phyloP scores from a whole-genome alignment of 2,113 vertebrate genomes.

The Paraplagusia blochii region DNA sequence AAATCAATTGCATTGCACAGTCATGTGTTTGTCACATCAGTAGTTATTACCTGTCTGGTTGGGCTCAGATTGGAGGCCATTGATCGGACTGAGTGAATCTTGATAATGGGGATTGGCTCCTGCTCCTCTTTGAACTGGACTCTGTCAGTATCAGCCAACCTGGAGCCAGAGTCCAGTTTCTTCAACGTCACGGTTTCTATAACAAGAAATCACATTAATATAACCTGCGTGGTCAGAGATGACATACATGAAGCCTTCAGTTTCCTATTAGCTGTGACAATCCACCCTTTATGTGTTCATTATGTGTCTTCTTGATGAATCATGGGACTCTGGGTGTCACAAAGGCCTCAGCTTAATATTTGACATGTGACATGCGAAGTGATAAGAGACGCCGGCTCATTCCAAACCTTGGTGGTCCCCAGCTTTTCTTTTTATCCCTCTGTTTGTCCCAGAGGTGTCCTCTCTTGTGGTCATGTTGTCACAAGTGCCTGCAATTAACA shows the following conservation, averaged over 20 bases:
- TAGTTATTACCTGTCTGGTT: conserved; percentile 51
- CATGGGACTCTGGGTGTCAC: conserved; percentile 50
- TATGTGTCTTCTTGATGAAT: conserved; percentile 32
- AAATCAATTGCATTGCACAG: too few species aligned
- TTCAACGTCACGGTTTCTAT: conserved; percentile 51
- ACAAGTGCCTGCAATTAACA: conserved; percentile 38
- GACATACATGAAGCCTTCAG: not conserved
- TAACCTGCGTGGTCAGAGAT: not conserved
- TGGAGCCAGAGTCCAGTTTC: conserved; percentile 16
- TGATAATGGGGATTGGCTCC: conserved; percentile 71
- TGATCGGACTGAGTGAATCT: conserved; percentile 74
- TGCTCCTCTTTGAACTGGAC: conserved; percentile 71
- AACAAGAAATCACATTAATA: not conserved
- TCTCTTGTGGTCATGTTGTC: conserved; percentile 33
- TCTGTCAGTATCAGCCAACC: conserved; percentile 19
- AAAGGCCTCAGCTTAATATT: conserved; percentile 21
- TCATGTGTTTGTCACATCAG: not conserved
- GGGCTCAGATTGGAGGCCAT: conserved; percentile 51
- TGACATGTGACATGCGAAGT: conserved; percentile 34
- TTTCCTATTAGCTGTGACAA: conserved; percentile 18
- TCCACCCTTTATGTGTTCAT: conserved; percentile 29
- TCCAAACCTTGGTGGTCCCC: conserved; percentile 70
- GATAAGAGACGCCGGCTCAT: conserved; percentile 18
- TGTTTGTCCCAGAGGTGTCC: conserved; percentile 8
- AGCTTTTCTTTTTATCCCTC: conserved; percentile 71